Conservation (phyloP, 2,888 invertebrate genomes). For the Andricus quercusramuli region DNA sequence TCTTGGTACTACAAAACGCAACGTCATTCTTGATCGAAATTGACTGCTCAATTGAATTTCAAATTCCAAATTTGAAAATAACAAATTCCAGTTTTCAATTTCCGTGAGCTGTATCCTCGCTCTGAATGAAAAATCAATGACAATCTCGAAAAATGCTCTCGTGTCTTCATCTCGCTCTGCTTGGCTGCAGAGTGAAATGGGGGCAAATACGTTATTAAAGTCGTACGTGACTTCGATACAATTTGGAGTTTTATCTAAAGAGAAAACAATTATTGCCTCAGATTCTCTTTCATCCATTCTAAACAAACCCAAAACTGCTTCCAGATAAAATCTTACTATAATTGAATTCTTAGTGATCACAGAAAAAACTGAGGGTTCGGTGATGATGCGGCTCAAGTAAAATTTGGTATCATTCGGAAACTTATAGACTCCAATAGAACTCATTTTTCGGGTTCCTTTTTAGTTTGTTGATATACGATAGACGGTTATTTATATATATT, state of each 20-base stretch:
- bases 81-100: neutral
- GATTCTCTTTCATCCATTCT: slow-evolving; percentile 25
- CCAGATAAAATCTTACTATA: neutral
- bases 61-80: too few species aligned
- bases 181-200: neutral
- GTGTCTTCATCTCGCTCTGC: neutral
- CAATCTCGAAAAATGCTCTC: neutral
- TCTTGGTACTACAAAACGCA: too few species aligned
- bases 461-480: too few species aligned
- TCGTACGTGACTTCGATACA: slow-evolving; percentile 32
- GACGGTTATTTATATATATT: too few species aligned
- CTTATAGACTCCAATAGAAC: too few species aligned
- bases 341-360: neutral
- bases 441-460: too few species aligned
- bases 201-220: slow-evolving; percentile 35
- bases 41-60: too few species aligned
- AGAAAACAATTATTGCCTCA: slow-evolving; percentile 35
- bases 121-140: slow-evolving; percentile 20
- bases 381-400: too few species aligned
- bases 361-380: too few species aligned
- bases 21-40: too few species aligned
- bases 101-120: neutral
- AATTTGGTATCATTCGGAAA: too few species aligned
- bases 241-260: slow-evolving; percentile 28
- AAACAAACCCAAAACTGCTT: slow-evolving; percentile 1